These are phyloP conservation scores for human (Homo sapiens) DNA, from an alignment of 2,113 vertebrate genomes.

Conservation along the genomic window GRCh38 chr13:44940001-44940500, in stretches of 20 bases:
- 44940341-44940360: not conserved
- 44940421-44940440: not conserved
- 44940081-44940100: not conserved
- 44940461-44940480: not conserved
- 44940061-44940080: not conserved
- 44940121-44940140: not conserved
- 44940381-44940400: not conserved
- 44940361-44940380: not conserved
- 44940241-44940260: not conserved
- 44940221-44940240: not conserved
- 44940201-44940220: not conserved
- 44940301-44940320: not conserved
- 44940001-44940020: conserved; percentile 1
- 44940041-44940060: not conserved
- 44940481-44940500: not conserved
- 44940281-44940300: not conserved
- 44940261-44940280: not conserved
- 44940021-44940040: not conserved
- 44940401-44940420: not conserved
- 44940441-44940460: not conserved
- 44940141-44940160: not conserved
- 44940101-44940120: not conserved
- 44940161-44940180: not conserved
- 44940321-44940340: not conserved
- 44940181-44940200: not conserved